These are phyloP conservation scores for Apis mellifera DNA, from an alignment of 1,140 invertebrate genomes.

Conservation along the genomic window DNA sequence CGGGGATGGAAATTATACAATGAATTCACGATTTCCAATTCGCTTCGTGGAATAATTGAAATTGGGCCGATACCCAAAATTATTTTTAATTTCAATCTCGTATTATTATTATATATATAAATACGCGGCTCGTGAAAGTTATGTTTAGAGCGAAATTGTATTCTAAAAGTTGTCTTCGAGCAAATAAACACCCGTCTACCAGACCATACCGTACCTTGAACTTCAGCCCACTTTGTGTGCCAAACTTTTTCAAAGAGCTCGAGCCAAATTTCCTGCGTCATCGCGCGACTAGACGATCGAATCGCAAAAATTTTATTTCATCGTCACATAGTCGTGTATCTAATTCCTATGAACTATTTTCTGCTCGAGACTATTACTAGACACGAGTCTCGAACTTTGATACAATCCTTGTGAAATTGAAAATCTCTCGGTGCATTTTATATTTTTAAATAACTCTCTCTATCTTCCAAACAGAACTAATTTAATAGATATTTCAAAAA, in stretches of 20 bases:
- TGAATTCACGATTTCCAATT: neutral
- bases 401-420: too few species aligned
- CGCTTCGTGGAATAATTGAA: neutral
- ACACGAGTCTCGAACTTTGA: too few species aligned
- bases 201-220: constrained; percentile 6
- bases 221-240: constrained; percentile 7
- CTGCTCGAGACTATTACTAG: too few species aligned
- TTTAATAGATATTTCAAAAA: too few species aligned
- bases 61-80: neutral
- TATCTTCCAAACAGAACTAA: too few species aligned
- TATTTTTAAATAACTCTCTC: too few species aligned
- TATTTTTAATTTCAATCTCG: neutral
- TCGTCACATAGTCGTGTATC: neutral
- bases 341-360: neutral
- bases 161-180: neutral
- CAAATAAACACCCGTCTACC: neutral
- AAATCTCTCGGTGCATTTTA: too few species aligned
- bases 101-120: neutral
- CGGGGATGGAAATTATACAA: constrained; percentile 9
- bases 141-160: neutral
- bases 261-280: constrained; percentile 13
- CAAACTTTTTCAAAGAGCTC: constrained; percentile 2
- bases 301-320: neutral
- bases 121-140: neutral
- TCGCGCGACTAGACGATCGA: neutral